phyloP scores from a whole-genome alignment of 1,140 invertebrate genomes.

The Bradynema listronoti region DNA sequence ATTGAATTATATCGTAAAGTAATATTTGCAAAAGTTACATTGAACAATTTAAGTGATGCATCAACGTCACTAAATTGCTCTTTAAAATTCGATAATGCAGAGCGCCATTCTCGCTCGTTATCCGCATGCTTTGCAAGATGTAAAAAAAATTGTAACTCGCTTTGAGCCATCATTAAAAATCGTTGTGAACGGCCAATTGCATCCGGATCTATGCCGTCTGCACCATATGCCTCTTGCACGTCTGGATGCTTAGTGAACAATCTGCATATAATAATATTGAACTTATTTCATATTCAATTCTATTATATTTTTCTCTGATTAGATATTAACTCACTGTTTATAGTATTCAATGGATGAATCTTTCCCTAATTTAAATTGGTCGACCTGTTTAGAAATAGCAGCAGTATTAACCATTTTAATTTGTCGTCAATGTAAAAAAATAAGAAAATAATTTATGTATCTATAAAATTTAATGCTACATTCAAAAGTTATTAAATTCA shows the following conservation, averaged over 20 bases:
- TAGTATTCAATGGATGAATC: constrained; percentile 44
- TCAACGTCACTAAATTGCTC: constrained; percentile 45
- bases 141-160: constrained; percentile 38
- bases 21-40: constrained; percentile 33
- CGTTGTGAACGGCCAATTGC: constrained; percentile 32
- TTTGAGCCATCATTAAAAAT: constrained; percentile 42
- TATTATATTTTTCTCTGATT: background rate
- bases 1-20: constrained; percentile 1
- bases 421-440: no score
- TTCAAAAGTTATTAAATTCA: background rate
- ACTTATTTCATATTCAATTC: constrained; percentile 2
- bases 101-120: constrained; percentile 46
- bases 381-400: constrained; percentile 37
- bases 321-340: constrained; percentile 40
- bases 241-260: constrained; percentile 43
- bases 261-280: constrained; percentile 27
- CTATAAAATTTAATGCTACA: no score
- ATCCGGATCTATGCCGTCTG: constrained; percentile 48
- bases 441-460: no score
- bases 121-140: constrained; percentile 30
- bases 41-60: constrained; percentile 37
- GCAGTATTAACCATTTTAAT: constrained; percentile 30
- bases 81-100: constrained; percentile 42
- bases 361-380: constrained; percentile 43
- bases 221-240: constrained; percentile 40